Evolutionary conservation across 2,888 invertebrate genomes (phyloP), one percentile per base, ranked within the genome.

Genomic region (Melanotus villosus): DNA sequence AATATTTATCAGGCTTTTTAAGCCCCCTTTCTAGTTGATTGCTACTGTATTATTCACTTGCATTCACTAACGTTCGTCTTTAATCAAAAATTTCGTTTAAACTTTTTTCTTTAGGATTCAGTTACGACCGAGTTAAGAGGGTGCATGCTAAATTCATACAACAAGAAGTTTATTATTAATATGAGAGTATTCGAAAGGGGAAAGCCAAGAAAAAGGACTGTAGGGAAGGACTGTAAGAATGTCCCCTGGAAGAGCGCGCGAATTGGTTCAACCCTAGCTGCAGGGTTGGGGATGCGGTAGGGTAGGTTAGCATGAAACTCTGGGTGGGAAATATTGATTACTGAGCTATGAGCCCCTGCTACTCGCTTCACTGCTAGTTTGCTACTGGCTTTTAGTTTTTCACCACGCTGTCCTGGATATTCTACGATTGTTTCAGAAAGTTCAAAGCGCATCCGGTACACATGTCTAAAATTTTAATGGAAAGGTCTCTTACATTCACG

Each of bases 251-350:
- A 60, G 38, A 52, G 50, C 52, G 58, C 67, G 38, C 19, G 63
- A 70, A 67, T 70, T 64, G 62, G 67, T 64, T 70, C 70, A 70
- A 67, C 36, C 57, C 59, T 36, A 56, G 66, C 66, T 64, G 38
- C 45, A 52, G 70, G 65, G 67, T 67, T 70, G 54, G 68, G 68
- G 68, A 65, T 65, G 62, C 52, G 70, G 70, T 71, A 69, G 71
- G 73, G 71, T 73, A 73, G 66, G 71, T 69, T 71, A 68, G 71
- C 59, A 64, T 59, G 66, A 59, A 62, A 63, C 57, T 58, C 47
- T 69, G 68, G 70, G 68, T 65, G 65, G 70, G 57, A 73, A 66
- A 71, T 73, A 73, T 73, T 73, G 73, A 73, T 73, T 73, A 62
- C 66, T 68, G 68, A 68, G 68, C 71, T 66, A 63, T 66, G 66